A percentile compares a stretch with the other conserved stretches of the same genome.
phyloP scores from a whole-genome alignment of 2,113 vertebrate genomes.

The Tretioscincus oriximinensis region DNA sequence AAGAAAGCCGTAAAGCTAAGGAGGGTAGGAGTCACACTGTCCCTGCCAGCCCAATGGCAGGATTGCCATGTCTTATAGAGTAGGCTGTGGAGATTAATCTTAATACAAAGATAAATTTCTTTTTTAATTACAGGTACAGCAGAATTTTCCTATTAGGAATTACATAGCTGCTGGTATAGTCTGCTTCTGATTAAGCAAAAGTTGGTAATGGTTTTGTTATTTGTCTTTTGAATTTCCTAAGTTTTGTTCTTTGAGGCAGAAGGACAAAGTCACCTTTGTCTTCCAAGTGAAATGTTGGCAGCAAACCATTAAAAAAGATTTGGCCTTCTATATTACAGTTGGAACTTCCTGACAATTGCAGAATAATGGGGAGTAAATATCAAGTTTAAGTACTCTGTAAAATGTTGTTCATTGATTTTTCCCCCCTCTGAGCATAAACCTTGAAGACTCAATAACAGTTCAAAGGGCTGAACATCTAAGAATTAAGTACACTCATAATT shows the following conservation, averaged over 20 bases:
- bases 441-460: slow-evolving; percentile 40
- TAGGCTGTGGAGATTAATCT: too few species aligned
- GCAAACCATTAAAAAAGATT: slow-evolving; percentile 22
- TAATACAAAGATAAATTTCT: neutral
- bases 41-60: too few species aligned
- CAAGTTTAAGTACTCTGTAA: slow-evolving; percentile 29
- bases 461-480: slow-evolving; percentile 48
- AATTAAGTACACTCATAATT: slow-evolving; percentile 55
- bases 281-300: slow-evolving; percentile 11
- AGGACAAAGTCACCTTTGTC: slow-evolving; percentile 14
- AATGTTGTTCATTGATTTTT: slow-evolving; percentile 27
- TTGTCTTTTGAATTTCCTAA: neutral
- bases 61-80: too few species aligned
- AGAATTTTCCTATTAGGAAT: slow-evolving; percentile 6
- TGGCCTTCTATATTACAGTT: slow-evolving; percentile 33
- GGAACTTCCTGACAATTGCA: slow-evolving; percentile 15
- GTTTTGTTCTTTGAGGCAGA: neutral
- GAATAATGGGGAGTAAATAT: slow-evolving; percentile 29
- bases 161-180: neutral
- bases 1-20: too few species aligned
- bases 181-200: slow-evolving; percentile 30
- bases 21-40: too few species aligned
- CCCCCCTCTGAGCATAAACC: slow-evolving; percentile 27
- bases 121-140: slow-evolving; percentile 18
- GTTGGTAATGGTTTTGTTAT: slow-evolving; percentile 12